A percentile compares a stretch with the other conserved stretches of the same genome.
Conservation (phyloP, 2,113 vertebrate species). For the Salvelinus namaycush region DNA sequence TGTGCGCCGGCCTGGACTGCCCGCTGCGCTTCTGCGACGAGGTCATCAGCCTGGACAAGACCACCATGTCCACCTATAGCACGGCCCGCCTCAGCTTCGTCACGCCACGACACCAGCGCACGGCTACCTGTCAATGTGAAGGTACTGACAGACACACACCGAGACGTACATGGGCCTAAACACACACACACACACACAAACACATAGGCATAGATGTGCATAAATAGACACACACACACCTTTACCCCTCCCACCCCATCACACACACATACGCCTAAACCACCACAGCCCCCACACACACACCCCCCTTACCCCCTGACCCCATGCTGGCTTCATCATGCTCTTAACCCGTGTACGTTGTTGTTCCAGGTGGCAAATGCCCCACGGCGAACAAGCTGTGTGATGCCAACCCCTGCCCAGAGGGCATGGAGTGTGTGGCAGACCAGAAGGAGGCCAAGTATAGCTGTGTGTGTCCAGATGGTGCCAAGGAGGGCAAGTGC, state of each 20-base stretch:
- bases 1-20: constrained; percentile 85
- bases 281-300: neutral
- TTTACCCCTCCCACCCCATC: neutral
- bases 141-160: constrained; percentile 68
- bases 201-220: too few relatives aligned
- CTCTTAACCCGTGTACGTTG: neutral
- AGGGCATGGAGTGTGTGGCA: constrained; percentile 84
- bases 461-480: constrained; percentile 85
- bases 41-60: constrained; percentile 83
- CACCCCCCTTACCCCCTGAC: neutral
- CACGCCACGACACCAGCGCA: constrained; percentile 84
- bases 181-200: neutral
- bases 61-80: constrained; percentile 89
- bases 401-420: constrained; percentile 82
- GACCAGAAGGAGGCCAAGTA: constrained; percentile 78
- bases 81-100: constrained; percentile 95
- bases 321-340: neutral
- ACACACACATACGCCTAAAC: neutral
- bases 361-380: constrained; percentile 82
- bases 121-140: constrained; percentile 87
- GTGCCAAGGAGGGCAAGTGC: constrained; percentile 78
- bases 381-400: constrained; percentile 78
- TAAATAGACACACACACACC: neutral
- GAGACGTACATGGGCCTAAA: neutral
- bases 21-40: constrained; percentile 90